Conservation (phyloP, 2,113 vertebrate species). For the Xiphorhynchus elegans region DNA sequence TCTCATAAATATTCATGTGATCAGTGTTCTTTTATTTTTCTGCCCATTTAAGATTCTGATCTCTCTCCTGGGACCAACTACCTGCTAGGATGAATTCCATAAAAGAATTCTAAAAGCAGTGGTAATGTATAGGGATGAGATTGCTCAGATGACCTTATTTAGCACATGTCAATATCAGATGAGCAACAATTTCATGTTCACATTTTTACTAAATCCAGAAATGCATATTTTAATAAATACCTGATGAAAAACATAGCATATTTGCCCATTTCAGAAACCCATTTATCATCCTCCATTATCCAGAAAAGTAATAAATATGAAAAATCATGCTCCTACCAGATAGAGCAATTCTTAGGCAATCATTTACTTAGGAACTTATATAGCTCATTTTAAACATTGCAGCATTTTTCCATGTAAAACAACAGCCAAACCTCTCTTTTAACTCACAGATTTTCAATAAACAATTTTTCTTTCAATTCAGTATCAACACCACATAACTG, state of each 20-base stretch:
- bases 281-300: background rate
- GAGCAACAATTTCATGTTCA: background rate
- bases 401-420: background rate
- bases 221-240: background rate
- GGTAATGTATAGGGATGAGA: background rate
- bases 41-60: background rate
- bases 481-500: background rate
- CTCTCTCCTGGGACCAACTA: background rate
- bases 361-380: background rate
- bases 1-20: background rate
- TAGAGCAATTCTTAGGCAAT: background rate
- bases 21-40: background rate
- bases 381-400: background rate
- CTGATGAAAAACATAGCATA: background rate
- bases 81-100: background rate
- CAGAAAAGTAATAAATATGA: background rate
- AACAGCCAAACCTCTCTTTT: background rate
- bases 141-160: background rate
- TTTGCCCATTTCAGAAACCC: background rate
- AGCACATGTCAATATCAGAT: background rate
- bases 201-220: background rate
- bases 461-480: background rate
- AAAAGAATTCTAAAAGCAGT: background rate
- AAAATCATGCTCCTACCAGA: background rate
- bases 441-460: background rate